Evolutionary conservation across 2,113 vertebrate species (phyloP), one percentile per base, ranked within the genome.

Genomic region (Sula dactylatra): DNA sequence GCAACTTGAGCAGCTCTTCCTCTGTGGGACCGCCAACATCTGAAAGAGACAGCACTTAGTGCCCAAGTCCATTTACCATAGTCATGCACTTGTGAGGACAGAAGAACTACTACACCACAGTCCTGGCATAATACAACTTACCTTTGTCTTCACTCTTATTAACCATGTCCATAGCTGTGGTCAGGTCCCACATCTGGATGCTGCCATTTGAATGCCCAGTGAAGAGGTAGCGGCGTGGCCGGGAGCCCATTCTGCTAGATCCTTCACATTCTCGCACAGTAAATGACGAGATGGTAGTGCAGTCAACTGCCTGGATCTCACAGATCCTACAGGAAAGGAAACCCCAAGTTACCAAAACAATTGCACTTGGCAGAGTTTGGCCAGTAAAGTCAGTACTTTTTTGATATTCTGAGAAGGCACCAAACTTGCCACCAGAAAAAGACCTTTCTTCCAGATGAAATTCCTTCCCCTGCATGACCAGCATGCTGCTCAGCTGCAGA

Each of bases 161-260:
- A 52, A 98, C 99, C 49, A 98, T 99, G 91, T 99, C 99, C 99
- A 99, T 99, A 13, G 99, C 99, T 1, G 99, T 99, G 73, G 99
- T 99, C 92, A 99, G 98, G 93, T 99, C 99, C 99, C 99, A 99
- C 99, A 99, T 99, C 92, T 99, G 99, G 93, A 99, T 99, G 98
- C 99, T 99, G 81, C 99, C 99, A 24, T 99, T 99, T 13, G 98
- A 98, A 26, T 99, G 99, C 31, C 99, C 99, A 0, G 99, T 99
- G 96, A 99, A 99, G 94, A 99, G 98, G 97, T 99, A 99, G 58
- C 99, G 99, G 6, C 99, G 98, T 4, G 99, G 99, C 87, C 99
- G 97, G 0, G 99, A 99, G 74, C 99, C 99, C 99, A 99, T 99
- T 61, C 99, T 98, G 86, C 99, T 99, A 62, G 99, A 99, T 26